Evolutionary conservation across 64 coral and sea anemone species (phyloP).

Genomic region (Hydrozoanthus tunicans): DNA sequence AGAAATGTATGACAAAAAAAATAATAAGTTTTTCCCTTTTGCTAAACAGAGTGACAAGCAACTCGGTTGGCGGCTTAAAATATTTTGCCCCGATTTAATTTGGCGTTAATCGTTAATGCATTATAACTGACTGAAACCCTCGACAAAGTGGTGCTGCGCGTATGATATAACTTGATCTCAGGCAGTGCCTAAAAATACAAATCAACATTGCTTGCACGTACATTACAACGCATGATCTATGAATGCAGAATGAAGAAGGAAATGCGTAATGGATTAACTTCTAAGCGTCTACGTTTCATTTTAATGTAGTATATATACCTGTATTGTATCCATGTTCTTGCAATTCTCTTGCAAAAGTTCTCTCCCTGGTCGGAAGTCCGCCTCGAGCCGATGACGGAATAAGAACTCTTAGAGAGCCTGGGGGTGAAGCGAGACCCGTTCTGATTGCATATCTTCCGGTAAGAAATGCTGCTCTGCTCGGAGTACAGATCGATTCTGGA

Average conservation of each 20-base stretch:
- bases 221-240: too few species aligned
- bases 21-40: not conserved
- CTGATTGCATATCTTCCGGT: slow-evolving; percentile 76
- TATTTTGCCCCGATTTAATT: too few species aligned
- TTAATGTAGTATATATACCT: slow-evolving; percentile 7
- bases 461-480: slow-evolving; percentile 66
- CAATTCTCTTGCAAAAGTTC: slow-evolving; percentile 55
- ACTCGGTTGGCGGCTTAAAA: too few species aligned
- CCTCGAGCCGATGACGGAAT: slow-evolving; percentile 30
- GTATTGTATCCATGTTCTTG: slow-evolving; percentile 39
- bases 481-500: slow-evolving; percentile 66
- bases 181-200: too few species aligned
- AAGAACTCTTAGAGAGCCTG: slow-evolving; percentile 31
- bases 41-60: too few species aligned
- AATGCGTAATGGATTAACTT: too few species aligned
- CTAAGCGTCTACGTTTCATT: not conserved
- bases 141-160: too few species aligned
- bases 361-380: slow-evolving; percentile 67
- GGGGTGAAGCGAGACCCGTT: slow-evolving; percentile 50
- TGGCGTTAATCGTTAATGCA: too few species aligned
- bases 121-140: too few species aligned
- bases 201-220: too few species aligned
- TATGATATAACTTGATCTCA: too few species aligned
- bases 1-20: not conserved
- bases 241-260: too few species aligned